Evolutionary conservation across 2,888 invertebrate species (phyloP).

Genomic region (Spatulosminthurus flaviceps): DNA sequence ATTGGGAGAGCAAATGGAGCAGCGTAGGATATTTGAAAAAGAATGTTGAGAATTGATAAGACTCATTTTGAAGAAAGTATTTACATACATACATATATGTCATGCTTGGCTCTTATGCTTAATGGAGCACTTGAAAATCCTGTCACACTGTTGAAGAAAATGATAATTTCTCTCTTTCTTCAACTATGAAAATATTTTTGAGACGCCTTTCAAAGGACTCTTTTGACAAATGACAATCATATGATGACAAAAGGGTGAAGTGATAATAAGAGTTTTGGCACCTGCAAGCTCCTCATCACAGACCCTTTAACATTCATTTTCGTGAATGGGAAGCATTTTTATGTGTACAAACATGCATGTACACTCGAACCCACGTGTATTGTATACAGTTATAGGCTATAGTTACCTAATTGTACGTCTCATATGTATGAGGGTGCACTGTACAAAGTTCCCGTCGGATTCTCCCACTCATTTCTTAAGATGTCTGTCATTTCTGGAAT

Average conservation of each 20-base stretch:
- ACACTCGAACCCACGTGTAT: neutral
- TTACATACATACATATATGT: neutral
- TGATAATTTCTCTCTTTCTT: constrained; percentile 43
- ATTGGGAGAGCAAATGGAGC: neutral
- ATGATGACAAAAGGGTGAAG: constrained; percentile 53
- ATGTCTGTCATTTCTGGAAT: constrained; percentile 4
- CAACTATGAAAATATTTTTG: constrained; percentile 40
- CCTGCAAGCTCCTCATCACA: constrained; percentile 22
- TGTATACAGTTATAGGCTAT: constrained; percentile 15
- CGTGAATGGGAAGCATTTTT: neutral
- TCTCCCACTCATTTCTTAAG: constrained; percentile 7
- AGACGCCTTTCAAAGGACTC: constrained; percentile 35
- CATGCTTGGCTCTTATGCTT: too few species aligned
- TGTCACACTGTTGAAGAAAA: constrained; percentile 23
- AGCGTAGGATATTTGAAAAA: neutral
- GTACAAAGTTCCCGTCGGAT: neutral
- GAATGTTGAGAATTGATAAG: neutral
- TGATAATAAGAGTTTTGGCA: constrained; percentile 49
- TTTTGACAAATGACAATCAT: constrained; percentile 50
- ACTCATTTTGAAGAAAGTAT: neutral
- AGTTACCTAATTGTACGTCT: too few species aligned
- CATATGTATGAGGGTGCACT: too few species aligned
- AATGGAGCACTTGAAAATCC: constrained; percentile 31
- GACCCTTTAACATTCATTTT: neutral
- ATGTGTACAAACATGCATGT: neutral